Percentiles rank a stretch among this genome's conserved stretches.
Evolutionary conservation across 2,888 invertebrate genomes (phyloP).

Genomic region (Trachelus tabidus): DNA sequence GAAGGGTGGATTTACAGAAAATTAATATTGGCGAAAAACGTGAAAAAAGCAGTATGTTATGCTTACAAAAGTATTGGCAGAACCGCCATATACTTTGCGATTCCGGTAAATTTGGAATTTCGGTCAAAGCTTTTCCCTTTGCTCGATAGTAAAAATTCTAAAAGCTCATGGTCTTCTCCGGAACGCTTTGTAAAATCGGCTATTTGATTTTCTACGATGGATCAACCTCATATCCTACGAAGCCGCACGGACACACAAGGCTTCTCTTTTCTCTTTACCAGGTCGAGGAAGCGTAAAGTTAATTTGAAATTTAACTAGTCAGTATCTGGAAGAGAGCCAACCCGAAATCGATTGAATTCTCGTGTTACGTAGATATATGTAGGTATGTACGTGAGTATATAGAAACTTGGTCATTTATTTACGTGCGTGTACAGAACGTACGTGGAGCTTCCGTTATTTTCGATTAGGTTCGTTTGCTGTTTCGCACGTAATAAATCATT

Average conservation of each 20-base stretch:
- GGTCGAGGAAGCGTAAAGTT: constrained; percentile 18
- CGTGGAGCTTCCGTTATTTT: constrained; percentile 7
- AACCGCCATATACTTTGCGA: background rate
- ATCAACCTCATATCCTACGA: background rate
- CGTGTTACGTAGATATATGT: constrained; percentile 29
- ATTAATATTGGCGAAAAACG: background rate
- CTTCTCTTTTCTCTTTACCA: background rate
- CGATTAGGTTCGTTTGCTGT: background rate
- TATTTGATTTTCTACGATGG: background rate
- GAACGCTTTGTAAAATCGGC: background rate
- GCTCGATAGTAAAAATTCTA: background rate
- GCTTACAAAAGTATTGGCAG: background rate
- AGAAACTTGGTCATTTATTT: constrained; percentile 48
- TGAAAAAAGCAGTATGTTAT: background rate
- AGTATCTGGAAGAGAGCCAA: constrained; percentile 41
- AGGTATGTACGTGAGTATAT: background rate
- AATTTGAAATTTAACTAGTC: constrained; percentile 42
- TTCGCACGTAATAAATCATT: background rate
- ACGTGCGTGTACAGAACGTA: constrained; percentile 34
- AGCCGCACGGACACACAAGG: background rate
- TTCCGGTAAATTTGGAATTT: background rate
- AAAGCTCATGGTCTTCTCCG: background rate
- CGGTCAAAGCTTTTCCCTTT: background rate
- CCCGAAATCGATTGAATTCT: constrained; percentile 45
- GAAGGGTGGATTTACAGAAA: background rate